These are phyloP conservation scores for Agrenia bidenticulata DNA, from an alignment of 2,888 invertebrate genomes.

Conservation along the genomic window DNA sequence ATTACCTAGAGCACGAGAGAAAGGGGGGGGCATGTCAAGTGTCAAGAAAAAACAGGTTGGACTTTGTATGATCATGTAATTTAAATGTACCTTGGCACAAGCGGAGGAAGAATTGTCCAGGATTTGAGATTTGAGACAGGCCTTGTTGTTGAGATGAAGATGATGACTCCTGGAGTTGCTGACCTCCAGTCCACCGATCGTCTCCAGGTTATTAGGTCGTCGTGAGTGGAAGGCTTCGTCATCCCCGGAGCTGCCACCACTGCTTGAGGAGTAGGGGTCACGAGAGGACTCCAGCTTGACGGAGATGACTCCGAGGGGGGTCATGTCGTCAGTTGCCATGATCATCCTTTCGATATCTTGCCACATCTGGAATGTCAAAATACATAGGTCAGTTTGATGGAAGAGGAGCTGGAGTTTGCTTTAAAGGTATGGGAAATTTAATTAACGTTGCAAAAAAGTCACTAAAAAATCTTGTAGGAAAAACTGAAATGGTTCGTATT, in stretches of 20 bases:
- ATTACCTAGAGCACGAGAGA: too few relatives aligned
- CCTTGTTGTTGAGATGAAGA: not conserved
- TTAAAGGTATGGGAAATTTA: not conserved
- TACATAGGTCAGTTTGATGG: slow-evolving; percentile 26
- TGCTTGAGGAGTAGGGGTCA: slow-evolving; percentile 12
- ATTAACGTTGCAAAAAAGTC: too few relatives aligned
- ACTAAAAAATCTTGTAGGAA: too few relatives aligned
- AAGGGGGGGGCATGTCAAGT: too few relatives aligned
- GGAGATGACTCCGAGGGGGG: slow-evolving; percentile 33
- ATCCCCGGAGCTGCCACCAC: not conserved
- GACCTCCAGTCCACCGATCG: too few relatives aligned
- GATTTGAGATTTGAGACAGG: not conserved
- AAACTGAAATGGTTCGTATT: too few relatives aligned
- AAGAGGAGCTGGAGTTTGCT: too few relatives aligned
- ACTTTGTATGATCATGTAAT: too few relatives aligned
- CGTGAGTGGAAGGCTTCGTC: not conserved
- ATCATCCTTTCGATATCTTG: slow-evolving; percentile 51
- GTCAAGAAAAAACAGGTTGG: too few relatives aligned
- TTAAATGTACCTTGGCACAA: slow-evolving; percentile 8
- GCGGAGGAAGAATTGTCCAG: not conserved
- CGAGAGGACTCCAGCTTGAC: slow-evolving; percentile 43
- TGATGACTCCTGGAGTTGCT: not conserved
- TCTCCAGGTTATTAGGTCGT: not conserved
- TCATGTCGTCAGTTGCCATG: slow-evolving; percentile 16
- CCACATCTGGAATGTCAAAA: slow-evolving; percentile 52